These are phyloP conservation scores for Sisyra nigra DNA, from an alignment of 2,888 invertebrate species.

Conservation along the genomic window DNA sequence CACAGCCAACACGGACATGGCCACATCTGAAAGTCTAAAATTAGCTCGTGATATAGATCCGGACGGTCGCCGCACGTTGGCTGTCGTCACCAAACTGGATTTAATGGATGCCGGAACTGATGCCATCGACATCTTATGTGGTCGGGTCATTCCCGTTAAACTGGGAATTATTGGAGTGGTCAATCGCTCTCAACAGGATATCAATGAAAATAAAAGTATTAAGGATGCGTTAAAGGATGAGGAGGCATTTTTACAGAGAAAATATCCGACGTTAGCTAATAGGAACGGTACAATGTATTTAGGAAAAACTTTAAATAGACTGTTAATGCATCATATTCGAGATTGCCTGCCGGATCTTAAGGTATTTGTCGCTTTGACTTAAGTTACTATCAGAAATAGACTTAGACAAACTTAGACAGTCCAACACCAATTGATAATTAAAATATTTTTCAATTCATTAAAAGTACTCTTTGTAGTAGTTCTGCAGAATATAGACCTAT, in stretches of 20 bases:
- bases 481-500: too few species aligned
- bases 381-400: constrained; percentile 33
- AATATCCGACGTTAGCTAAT: constrained; percentile 93
- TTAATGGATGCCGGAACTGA: constrained; percentile 99
- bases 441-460: too few species aligned
- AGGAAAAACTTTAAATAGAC: constrained; percentile 89
- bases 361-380: too few species aligned
- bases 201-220: constrained; percentile 75
- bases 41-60: constrained; percentile 92
- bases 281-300: constrained; percentile 94
- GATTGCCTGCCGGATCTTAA: constrained; percentile 97
- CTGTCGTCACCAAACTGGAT: constrained; percentile 97
- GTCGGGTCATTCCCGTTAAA: constrained; percentile 95
- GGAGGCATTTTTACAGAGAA: constrained; percentile 82
- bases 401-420: too few species aligned
- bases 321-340: constrained; percentile 97
- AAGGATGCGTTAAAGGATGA: constrained; percentile 89
- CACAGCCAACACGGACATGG: constrained; percentile 97
- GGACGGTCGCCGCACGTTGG: constrained; percentile 88
- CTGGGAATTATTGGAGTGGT: constrained; percentile 98
- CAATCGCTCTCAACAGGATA: constrained; percentile 95
- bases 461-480: too few species aligned
- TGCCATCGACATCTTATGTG: constrained; percentile 96
- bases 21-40: constrained; percentile 94
- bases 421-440: too few species aligned